A percentile compares a stretch with the other conserved stretches of the same genome.
These are phyloP conservation scores for Drosophila tanythrix DNA, from an alignment of 2,888 invertebrate species.

Conservation along the genomic window DNA sequence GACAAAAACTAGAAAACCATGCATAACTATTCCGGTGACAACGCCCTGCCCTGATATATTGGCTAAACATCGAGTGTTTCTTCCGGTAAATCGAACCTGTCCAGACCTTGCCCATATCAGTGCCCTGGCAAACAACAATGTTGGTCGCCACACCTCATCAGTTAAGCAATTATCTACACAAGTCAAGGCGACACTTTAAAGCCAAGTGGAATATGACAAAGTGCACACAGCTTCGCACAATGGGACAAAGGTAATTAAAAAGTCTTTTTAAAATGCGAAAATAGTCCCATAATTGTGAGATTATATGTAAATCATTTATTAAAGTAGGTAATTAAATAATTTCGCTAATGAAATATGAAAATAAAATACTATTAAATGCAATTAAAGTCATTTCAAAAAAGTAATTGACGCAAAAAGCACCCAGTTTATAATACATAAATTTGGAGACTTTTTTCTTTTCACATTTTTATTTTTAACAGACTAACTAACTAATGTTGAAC, in stretches of 20 bases:
- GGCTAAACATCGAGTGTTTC: slow-evolving; percentile 40
- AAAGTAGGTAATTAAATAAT: not conserved
- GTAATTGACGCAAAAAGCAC: not conserved
- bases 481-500: not conserved
- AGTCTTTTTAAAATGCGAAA: not conserved
- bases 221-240: slow-evolving; percentile 16
- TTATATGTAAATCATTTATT: not conserved
- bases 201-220: slow-evolving; percentile 25
- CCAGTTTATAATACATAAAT: not conserved
- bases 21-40: slow-evolving; percentile 21
- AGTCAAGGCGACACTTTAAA: slow-evolving; percentile 18
- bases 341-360: not conserved
- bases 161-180: slow-evolving; percentile 39
- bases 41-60: slow-evolving; percentile 36
- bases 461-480: not conserved
- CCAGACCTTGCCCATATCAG: slow-evolving; percentile 36
- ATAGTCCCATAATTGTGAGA: not conserved
- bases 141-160: slow-evolving; percentile 46
- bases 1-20: not conserved
- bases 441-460: not conserved
- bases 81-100: slow-evolving; percentile 45
- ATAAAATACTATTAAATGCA: not conserved
- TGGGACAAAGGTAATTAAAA: slow-evolving; percentile 20
- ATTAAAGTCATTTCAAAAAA: not conserved
- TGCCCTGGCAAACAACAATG: slow-evolving; percentile 31